These are phyloP conservation scores for Spizella passerina DNA, from an alignment of 2,797 vertebrate genomes.

Conservation along the genomic window DNA sequence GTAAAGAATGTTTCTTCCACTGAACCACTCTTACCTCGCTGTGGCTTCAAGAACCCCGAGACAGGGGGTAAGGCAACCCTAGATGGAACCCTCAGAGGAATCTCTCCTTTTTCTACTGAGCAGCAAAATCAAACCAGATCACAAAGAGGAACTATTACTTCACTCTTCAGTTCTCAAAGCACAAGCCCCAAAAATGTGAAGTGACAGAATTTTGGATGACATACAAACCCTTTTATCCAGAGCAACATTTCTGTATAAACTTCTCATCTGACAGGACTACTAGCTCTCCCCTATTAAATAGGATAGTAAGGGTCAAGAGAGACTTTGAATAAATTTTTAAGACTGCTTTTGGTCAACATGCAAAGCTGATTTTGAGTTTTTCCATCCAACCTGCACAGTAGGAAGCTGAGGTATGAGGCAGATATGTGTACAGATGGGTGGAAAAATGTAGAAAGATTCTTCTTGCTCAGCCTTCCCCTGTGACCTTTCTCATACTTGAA, in stretches of 20 bases:
- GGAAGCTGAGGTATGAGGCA: neutral
- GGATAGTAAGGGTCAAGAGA: neutral
- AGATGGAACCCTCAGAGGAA: neutral
- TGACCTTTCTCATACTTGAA: neutral
- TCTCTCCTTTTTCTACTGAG: neutral
- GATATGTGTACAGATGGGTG: neutral
- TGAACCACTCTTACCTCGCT: neutral
- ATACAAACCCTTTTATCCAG: neutral
- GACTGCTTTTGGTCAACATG: neutral
- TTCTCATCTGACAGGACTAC: neutral
- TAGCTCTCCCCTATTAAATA: neutral
- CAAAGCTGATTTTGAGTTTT: neutral
- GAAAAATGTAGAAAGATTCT: neutral
- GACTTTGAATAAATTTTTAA: neutral
- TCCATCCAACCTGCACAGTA: neutral
- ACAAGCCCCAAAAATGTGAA: neutral
- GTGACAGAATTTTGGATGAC: neutral
- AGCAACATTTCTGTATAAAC: neutral
- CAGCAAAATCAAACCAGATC: neutral
- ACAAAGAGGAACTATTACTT: neutral
- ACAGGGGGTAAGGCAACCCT: neutral
- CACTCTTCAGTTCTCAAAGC: neutral
- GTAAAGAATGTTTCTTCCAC: neutral
- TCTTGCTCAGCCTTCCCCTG: neutral
- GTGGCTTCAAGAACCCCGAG: neutral